Conservation (phyloP, 2,113 vertebrate species). For the Terrapene triunguis region DNA sequence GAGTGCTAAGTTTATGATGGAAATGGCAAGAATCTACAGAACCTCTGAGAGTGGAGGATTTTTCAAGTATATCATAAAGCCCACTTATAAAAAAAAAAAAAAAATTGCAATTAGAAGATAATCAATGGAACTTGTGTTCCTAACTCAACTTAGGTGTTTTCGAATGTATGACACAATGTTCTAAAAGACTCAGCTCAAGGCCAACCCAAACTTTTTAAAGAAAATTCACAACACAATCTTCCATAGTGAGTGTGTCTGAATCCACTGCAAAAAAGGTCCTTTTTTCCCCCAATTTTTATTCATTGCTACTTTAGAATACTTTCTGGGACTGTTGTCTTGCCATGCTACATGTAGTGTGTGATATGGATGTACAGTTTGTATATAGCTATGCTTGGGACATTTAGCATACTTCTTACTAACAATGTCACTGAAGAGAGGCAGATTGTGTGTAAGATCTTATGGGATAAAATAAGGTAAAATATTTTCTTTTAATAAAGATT, state of each 20-base stretch:
- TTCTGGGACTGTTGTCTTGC: background rate
- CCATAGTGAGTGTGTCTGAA: background rate
- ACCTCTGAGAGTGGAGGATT: background rate
- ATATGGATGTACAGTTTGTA: rapidly evolving
- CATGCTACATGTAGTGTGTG: background rate
- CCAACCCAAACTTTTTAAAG: background rate
- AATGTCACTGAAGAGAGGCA: rapidly evolving
- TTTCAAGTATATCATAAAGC: background rate
- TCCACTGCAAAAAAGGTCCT: background rate
- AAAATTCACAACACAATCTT: background rate
- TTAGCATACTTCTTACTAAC: rapidly evolving
- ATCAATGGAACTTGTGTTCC: background rate
- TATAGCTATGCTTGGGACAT: background rate
- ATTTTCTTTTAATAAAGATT: background rate
- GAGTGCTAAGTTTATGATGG: background rate
- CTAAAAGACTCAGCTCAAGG: background rate
- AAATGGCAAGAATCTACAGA: background rate
- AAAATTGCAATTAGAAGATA: background rate
- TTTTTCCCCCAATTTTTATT: background rate
- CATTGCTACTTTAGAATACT: background rate
- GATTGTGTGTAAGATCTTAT: background rate
- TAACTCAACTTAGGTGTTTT: background rate
- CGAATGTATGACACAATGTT: background rate
- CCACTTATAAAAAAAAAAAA: background rate
- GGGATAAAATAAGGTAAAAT: background rate